Evolutionary conservation across 2,888 invertebrate genomes (phyloP).

Genomic region (Acanthosepion pharaonis): DNA sequence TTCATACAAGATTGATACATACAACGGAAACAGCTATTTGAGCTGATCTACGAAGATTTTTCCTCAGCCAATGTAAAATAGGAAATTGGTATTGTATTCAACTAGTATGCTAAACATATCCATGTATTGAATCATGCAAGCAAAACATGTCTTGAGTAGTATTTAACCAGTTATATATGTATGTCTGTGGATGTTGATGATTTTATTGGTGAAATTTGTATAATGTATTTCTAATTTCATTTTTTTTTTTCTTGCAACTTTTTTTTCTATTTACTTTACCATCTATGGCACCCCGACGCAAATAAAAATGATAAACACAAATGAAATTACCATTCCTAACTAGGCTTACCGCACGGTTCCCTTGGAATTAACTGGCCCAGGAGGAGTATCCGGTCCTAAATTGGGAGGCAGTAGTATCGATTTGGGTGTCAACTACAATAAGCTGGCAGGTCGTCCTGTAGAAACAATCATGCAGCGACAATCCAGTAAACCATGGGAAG

Average conservation of each 20-base stretch:
- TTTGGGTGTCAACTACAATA: constrained; percentile 48
- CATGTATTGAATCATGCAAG: too few relatives aligned
- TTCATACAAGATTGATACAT: too few relatives aligned
- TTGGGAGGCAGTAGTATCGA: constrained; percentile 47
- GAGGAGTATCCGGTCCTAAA: constrained; percentile 37
- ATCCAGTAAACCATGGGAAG: constrained; percentile 41
- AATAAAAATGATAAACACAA: too few relatives aligned
- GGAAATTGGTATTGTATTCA: too few relatives aligned
- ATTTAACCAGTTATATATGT: too few relatives aligned
- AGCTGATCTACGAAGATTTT: too few relatives aligned
- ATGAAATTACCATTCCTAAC: neutral
- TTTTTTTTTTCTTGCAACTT: neutral
- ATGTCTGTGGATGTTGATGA: too few relatives aligned
- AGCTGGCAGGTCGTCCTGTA: constrained; percentile 48
- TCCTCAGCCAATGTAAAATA: too few relatives aligned
- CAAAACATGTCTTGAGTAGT: too few relatives aligned
- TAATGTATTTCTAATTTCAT: neutral
- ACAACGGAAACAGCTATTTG: too few relatives aligned
- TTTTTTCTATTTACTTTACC: neutral
- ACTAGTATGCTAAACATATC: too few relatives aligned
- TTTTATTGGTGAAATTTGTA: neutral
- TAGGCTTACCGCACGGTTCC: constrained; percentile 43
- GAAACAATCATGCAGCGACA: constrained; percentile 34
- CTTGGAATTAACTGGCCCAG: neutral
- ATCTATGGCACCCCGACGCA: neutral